Evolutionary conservation across 2,888 invertebrate species (phyloP), one percentile per base, ranked within the genome.

Genomic region (Frankliniella intonsa): DNA sequence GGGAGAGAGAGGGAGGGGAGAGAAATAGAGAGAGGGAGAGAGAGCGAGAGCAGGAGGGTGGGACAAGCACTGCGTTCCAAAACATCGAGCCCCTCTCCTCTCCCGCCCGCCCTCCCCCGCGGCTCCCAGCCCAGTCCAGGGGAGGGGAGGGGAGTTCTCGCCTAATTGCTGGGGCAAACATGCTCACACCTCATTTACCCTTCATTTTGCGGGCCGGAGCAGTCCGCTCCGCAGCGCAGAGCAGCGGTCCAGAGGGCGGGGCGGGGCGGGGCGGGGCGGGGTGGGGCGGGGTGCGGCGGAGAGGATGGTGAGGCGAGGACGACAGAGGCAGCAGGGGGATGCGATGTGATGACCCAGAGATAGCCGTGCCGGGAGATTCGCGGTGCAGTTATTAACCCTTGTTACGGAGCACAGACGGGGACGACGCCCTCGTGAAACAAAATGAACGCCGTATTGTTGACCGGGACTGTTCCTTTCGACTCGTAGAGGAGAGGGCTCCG

Each of bases 81-180:
- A n/a, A n/a, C 62, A 14, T n/a, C 14, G 14, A 14, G 17, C 5
- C 55, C 14, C 55, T 62, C 62, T 55, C 55, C 55, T n/a, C 55
- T 55, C 10, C 55, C 55, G 19, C 55, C 19, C 55, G 10, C 14
- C 19, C 1, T 19, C 62, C 12, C 19, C 62, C 62, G 5, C 62
- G 62, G 62, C 62, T 62, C 62, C 25, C 69, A 25, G 25, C 12
- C 69, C 7, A n/a, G 22, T 9, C 69, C 69, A 22, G 3, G 69
- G 8, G 22, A 25, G 25, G 69, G 69, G 10, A 22, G 69, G 25
- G 22, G 69, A 76, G 38, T 38, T 25, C 69, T 25, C 69, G 19
- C 50, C 80, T 82, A 82, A 82, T 82, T 82, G 82, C 82, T 80
- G 80, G 27, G 51, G 82, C 82, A 80, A 82, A 82, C 82, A 82